phyloP scores from a whole-genome alignment of 1,140 invertebrate species.

The Rhizoglyphus robini region DNA sequence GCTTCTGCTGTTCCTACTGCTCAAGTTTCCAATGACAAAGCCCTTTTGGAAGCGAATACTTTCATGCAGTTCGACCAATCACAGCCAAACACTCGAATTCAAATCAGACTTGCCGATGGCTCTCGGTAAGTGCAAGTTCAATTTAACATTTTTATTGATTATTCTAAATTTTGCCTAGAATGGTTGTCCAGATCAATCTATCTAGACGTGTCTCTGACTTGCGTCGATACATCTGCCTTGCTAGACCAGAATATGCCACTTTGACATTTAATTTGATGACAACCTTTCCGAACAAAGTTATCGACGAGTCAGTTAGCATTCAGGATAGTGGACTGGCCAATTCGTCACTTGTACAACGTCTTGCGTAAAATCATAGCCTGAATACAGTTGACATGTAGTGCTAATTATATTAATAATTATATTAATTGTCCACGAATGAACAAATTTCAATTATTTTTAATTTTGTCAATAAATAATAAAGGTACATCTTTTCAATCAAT shows the following conservation, averaged over 20 bases:
- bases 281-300: conserved; percentile 75
- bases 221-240: conserved; percentile 55
- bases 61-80: conserved; percentile 49
- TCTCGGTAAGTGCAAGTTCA: conserved; percentile 40
- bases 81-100: conserved; percentile 64
- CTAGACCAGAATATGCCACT: conserved; percentile 63
- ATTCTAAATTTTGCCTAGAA: conserved; percentile 29
- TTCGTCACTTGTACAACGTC: conserved; percentile 60
- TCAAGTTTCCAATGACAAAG: conserved; percentile 37
- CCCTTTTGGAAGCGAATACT: conserved; percentile 47
- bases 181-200: conserved; percentile 74
- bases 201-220: conserved; percentile 70
- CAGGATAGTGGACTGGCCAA: conserved; percentile 72
- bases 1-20: neutral
- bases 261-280: conserved; percentile 63
- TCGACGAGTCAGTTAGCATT: conserved; percentile 55
- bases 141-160: conserved; percentile 15
- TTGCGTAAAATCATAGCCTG: neutral
- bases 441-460: neutral
- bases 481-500: no score
- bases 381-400: no score
- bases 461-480: neutral
- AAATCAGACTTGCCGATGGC: conserved; percentile 83
- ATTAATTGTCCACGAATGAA: neutral
- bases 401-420: neutral